These are phyloP conservation scores for Nansenia antarctica DNA, from an alignment of 2,113 vertebrate species.

Conservation along the genomic window DNA sequence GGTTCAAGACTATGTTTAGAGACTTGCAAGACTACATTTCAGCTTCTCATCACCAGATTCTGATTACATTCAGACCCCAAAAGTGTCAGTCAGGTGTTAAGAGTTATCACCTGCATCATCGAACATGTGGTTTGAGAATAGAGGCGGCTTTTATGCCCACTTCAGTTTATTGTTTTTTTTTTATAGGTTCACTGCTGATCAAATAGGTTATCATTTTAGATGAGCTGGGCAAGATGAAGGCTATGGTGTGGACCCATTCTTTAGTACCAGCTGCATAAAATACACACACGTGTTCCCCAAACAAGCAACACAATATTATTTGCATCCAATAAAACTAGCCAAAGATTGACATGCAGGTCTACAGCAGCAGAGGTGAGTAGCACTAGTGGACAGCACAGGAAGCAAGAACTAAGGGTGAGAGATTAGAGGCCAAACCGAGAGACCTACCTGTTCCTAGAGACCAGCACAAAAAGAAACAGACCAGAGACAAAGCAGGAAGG, in stretches of 20 bases:
- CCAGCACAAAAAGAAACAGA: slow-evolving; percentile 59
- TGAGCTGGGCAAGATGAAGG: neutral
- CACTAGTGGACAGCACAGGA: slow-evolving; percentile 32
- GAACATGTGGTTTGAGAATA: too few species aligned
- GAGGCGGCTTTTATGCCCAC: too few species aligned
- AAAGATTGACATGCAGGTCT: slow-evolving; percentile 17
- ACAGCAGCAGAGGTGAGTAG: slow-evolving; percentile 19
- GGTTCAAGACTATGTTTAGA: neutral
- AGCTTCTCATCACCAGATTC: too few species aligned
- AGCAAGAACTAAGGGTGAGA: slow-evolving; percentile 19
- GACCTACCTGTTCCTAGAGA: slow-evolving; percentile 79
- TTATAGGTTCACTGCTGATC: too few species aligned
- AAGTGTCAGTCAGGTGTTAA: too few species aligned
- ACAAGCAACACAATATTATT: neutral
- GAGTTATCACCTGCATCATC: too few species aligned
- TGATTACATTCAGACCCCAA: too few species aligned
- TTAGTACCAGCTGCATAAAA: neutral
- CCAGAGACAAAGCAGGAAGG: slow-evolving; percentile 24
- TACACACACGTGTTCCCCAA: neutral
- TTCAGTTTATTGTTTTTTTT: too few species aligned
- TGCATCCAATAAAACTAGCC: neutral
- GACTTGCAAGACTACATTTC: too few species aligned
- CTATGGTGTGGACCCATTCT: neutral
- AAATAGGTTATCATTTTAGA: too few species aligned
- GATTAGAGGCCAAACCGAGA: slow-evolving; percentile 40